phyloP scores from a whole-genome alignment of 2,113 vertebrate species.

The Astatoreochromis straeleni region DNA sequence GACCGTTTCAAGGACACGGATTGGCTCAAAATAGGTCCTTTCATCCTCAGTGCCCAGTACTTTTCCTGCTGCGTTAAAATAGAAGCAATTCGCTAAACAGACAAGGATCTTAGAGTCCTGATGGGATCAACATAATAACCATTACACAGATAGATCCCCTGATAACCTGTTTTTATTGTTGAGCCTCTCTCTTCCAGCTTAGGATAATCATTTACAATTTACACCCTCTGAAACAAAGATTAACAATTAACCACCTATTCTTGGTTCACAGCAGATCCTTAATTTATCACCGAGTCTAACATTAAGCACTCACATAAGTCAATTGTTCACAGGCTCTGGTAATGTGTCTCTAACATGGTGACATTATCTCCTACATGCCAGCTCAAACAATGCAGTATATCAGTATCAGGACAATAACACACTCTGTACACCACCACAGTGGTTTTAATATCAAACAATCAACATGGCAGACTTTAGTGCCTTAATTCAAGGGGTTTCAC shows the following conservation, averaged over 20 bases:
- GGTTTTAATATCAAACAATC: background rate
- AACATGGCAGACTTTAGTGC: background rate
- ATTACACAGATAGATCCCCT: background rate
- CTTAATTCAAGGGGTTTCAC: background rate
- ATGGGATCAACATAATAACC: background rate
- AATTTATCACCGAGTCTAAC: background rate
- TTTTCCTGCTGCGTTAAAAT: background rate
- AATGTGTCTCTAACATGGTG: background rate
- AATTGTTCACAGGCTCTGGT: background rate
- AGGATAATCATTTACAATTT: slow-evolving; percentile 48
- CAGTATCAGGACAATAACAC: background rate
- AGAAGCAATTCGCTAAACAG: background rate
- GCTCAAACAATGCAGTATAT: background rate
- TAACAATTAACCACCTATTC: slow-evolving; percentile 48
- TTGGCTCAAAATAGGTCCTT: background rate
- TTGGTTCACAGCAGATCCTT: background rate
- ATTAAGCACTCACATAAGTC: background rate
- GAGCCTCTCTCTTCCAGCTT: background rate
- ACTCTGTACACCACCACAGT: background rate
- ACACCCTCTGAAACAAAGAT: slow-evolving; percentile 10
- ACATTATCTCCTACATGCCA: background rate
- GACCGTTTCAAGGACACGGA: background rate
- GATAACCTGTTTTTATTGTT: background rate
- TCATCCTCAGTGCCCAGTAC: background rate
- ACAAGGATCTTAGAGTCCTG: background rate